Evolutionary conservation across 2,888 invertebrate genomes (phyloP), one percentile per base, ranked within the genome.

Genomic region (Stramonita haemastoma): DNA sequence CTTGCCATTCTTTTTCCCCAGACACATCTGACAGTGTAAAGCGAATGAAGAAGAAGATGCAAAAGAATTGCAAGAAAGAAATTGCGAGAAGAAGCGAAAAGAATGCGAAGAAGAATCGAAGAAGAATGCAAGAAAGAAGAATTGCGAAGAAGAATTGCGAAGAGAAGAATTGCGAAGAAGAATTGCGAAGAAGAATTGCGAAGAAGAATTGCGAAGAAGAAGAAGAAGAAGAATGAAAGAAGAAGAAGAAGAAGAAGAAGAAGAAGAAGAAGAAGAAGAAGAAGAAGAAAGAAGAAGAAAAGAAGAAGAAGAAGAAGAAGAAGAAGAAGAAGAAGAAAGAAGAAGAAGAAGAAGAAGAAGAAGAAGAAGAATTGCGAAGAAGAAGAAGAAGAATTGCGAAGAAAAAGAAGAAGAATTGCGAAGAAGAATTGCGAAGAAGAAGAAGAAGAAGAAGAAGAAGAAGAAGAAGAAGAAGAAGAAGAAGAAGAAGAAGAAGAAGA

Each of bases 401-500:
- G n/a, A n/a, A n/a, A n/a, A n/a, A n/a, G n/a, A n/a, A n/a, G n/a
- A n/a, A n/a, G n/a, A n/a, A n/a, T n/a, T n/a, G n/a, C n/a, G n/a
- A n/a, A n/a, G n/a, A n/a, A n/a, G n/a, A n/a, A n/a, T n/a, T n/a
- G n/a, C n/a, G n/a, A n/a, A n/a, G n/a, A n/a, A n/a, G n/a, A n/a
- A 73, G 73, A 73, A n/a, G 73, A 73, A 26, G 73, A 73, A 73
- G 73, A 73, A 26, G 73, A 73, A 26, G 73, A 73, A 73, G 73
- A 73, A 73, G n/a, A 73, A n/a, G 73, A 73, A 73, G 73, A 73
- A 73, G n/a, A 26, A 73, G 73, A 26, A n/a, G 73, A 26, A 73
- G 73, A 26, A 73, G 73, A 26, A 73, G 73, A 26, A 73, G 73
- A 73, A 73, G 73, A 73, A 73, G 73, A 73, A 73, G 73, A 73